Conservation (phyloP, 1,140 invertebrate species). For the Leucophenga varia region DNA sequence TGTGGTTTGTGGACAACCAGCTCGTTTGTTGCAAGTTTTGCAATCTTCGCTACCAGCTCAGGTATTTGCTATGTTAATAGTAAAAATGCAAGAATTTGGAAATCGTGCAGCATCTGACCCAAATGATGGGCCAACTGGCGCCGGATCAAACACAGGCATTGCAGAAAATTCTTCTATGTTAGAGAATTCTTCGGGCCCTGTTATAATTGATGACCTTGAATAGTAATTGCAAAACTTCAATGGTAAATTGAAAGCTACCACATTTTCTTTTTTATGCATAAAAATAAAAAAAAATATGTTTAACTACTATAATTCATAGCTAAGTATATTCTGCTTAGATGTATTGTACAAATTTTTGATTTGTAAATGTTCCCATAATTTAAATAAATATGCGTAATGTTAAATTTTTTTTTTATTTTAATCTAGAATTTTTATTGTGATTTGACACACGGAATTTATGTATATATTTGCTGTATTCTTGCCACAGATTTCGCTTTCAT, state of each 20-base stretch:
- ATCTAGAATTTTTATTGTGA: too few species aligned
- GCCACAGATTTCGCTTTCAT: too few species aligned
- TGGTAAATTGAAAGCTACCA: constrained; percentile 27
- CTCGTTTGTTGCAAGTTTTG: constrained; percentile 85
- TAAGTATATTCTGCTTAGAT: constrained; percentile 16
- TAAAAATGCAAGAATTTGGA: constrained; percentile 72
- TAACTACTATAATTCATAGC: constrained; percentile 34
- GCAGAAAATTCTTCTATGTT: constrained; percentile 28
- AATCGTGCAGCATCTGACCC: constrained; percentile 35
- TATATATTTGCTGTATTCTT: too few species aligned
- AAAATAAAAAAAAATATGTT: constrained; percentile 35
- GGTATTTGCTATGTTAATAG: constrained; percentile 84
- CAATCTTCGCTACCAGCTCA: constrained; percentile 91
- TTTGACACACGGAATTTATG: too few species aligned
- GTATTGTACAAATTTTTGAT: constrained; percentile 17
- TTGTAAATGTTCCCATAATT: constrained; percentile 7
- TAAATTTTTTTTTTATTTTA: too few species aligned
- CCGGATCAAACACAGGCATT: constrained; percentile 18
- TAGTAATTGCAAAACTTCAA: constrained; percentile 29
- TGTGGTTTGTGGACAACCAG: constrained; percentile 93
- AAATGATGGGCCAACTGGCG: constrained; percentile 27
- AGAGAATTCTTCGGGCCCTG: constrained; percentile 27
- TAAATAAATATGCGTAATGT: constrained; percentile 4
- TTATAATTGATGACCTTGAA: constrained; percentile 47
- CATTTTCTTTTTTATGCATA: neutral